Evolutionary conservation across 1,140 invertebrate species (phyloP).

Genomic region (Pinna nobilis): DNA sequence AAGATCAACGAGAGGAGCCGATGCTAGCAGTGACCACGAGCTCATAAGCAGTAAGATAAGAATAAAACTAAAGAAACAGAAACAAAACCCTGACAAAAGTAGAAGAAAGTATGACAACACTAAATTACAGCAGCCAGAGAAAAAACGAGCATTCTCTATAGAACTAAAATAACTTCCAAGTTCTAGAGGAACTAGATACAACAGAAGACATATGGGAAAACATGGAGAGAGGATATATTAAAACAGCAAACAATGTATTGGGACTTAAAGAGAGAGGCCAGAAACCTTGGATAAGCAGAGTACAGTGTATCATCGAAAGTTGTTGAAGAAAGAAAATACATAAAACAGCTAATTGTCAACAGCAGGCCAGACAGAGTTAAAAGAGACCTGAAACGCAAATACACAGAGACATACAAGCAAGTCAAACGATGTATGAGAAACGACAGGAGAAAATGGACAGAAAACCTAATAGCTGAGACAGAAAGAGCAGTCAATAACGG

Average conservation of each 20-base stretch:
- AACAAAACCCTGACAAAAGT: background rate
- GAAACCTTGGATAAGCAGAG: constrained; percentile 23
- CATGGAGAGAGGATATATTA: constrained; percentile 23
- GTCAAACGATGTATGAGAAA: constrained; percentile 19
- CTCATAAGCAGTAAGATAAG: constrained; percentile 29
- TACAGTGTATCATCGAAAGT: constrained; percentile 13
- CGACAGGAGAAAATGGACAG: constrained; percentile 21
- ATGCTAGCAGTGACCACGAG: constrained; percentile 23
- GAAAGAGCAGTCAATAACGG: constrained; percentile 20
- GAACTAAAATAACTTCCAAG: constrained; percentile 20
- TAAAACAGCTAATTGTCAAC: constrained; percentile 20
- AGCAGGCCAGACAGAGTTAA: constrained; percentile 28
- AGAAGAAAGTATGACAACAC: constrained; percentile 16
- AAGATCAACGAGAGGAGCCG: constrained; percentile 30
- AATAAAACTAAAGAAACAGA: constrained; percentile 17
- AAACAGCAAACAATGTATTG: constrained; percentile 20
- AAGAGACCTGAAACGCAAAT: constrained; percentile 17
- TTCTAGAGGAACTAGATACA: background rate
- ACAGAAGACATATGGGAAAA: constrained; percentile 12
- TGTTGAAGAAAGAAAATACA: constrained; percentile 22
- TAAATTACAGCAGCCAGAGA: constrained; percentile 22
- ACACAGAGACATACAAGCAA: constrained; percentile 11
- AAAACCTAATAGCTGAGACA: constrained; percentile 8
- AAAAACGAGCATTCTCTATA: constrained; percentile 18
- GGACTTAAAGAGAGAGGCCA: constrained; percentile 28